Percentiles rank a stretch among this genome's conserved stretches.
Conservation (phyloP, 2,888 invertebrate genomes). For the Gastrophysa polygoni region DNA sequence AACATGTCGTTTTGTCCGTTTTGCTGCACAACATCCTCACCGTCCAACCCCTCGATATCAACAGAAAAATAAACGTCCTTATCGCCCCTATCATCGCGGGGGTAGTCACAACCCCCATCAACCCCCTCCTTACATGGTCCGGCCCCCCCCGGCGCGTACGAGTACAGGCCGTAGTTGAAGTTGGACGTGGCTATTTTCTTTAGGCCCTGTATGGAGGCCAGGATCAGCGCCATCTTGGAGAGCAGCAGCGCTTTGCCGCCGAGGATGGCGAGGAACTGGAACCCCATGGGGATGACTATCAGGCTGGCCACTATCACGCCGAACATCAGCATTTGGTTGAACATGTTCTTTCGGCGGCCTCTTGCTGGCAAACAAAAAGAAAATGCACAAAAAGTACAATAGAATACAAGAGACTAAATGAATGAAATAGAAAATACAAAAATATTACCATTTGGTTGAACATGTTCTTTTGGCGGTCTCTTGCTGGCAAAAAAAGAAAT, state of each 20-base stretch:
- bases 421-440: too few relatives aligned
- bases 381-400: too few relatives aligned
- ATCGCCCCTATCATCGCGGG: constrained; percentile 13
- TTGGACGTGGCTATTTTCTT: constrained; percentile 79
- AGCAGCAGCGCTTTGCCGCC: constrained; percentile 81
- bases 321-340: constrained; percentile 81
- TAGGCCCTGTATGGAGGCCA: constrained; percentile 80
- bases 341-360: constrained; percentile 68
- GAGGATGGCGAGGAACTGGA: constrained; percentile 81
- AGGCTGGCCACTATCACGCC: constrained; percentile 78
- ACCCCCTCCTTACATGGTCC: constrained; percentile 42
- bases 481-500: too few relatives aligned
- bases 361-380: constrained; percentile 50
- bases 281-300: constrained; percentile 80
- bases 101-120: constrained; percentile 12
- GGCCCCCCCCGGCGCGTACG: constrained; percentile 55
- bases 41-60: constrained; percentile 29
- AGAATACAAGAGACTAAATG: too few relatives aligned
- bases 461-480: too few relatives aligned
- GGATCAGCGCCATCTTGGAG: constrained; percentile 80
- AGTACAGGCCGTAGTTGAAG: constrained; percentile 77
- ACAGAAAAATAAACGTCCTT: constrained; percentile 27
- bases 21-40: constrained; percentile 16
- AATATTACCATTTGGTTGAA: too few relatives aligned
- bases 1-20: too few relatives aligned